These are phyloP conservation scores for Clamator glandarius DNA, from an alignment of 2,797 vertebrate species.

Conservation along the genomic window DNA sequence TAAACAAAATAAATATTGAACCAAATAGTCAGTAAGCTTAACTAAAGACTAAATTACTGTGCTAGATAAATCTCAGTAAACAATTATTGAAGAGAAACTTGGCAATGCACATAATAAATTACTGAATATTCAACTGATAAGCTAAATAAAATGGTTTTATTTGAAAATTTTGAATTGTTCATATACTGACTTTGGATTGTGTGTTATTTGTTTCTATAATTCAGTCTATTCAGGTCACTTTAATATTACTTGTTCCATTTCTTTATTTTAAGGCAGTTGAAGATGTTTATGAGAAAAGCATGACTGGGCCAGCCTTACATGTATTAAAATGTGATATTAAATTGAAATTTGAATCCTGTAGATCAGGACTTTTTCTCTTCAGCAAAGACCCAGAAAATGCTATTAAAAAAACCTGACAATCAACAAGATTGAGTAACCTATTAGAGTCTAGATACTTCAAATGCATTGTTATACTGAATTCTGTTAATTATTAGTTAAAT, in stretches of 20 bases:
- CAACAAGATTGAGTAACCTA: constrained; percentile 20
- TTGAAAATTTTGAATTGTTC: background rate
- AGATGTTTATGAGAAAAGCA: background rate
- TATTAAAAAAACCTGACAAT: constrained; percentile 8
- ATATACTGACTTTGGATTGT: background rate
- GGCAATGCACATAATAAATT: background rate
- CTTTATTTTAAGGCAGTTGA: background rate
- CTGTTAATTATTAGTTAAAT: background rate
- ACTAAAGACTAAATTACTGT: constrained; percentile 30
- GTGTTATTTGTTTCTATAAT: background rate
- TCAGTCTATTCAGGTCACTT: background rate
- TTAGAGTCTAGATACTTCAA: background rate
- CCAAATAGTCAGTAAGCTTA: constrained; percentile 26
- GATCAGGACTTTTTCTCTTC: background rate
- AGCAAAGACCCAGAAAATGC: background rate
- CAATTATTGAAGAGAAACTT: constrained; percentile 18
- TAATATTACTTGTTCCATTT: background rate
- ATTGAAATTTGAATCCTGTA: background rate
- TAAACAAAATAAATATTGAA: constrained; percentile 68
- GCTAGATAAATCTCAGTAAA: constrained; percentile 32
- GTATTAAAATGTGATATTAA: background rate
- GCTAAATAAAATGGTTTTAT: too few species aligned
- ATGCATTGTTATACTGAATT: background rate
- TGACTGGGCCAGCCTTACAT: background rate
- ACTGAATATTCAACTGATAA: background rate